phyloP scores from a whole-genome alignment of 2,888 invertebrate genomes.

The Physocephala rufipes region DNA sequence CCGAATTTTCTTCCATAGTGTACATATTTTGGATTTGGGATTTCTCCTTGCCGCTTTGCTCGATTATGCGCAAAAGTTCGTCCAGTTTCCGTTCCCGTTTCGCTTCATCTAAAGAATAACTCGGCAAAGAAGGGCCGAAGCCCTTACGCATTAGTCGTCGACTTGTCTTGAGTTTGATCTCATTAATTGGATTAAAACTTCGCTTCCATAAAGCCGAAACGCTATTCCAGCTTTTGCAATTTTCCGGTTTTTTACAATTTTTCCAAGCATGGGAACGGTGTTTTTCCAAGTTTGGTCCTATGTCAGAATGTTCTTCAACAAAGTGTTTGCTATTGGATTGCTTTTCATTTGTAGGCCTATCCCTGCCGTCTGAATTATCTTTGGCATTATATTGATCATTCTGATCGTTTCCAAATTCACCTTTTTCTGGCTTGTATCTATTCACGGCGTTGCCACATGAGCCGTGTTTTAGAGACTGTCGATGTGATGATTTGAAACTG shows the following conservation, averaged over 20 bases:
- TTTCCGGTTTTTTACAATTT: not conserved
- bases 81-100: constrained; percentile 46
- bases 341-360: not conserved
- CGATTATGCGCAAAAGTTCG: constrained; percentile 45
- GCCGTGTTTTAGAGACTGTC: not conserved
- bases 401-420: not conserved
- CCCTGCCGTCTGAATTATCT: too few species aligned
- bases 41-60: constrained; percentile 29
- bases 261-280: not conserved
- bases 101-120: constrained; percentile 51
- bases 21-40: not conserved
- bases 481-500: not conserved
- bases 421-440: not conserved
- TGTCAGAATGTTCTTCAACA: not conserved
- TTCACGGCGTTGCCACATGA: not conserved
- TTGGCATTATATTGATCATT: too few species aligned
- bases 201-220: constrained; percentile 43
- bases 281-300: not conserved
- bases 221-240: constrained; percentile 14
- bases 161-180: constrained; percentile 62
- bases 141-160: constrained; percentile 57
- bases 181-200: constrained; percentile 56
- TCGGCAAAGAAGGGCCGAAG: constrained; percentile 58
- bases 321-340: not conserved
- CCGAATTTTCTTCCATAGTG: not conserved